Evolutionary conservation across 2,888 invertebrate genomes (phyloP), one percentile per base, ranked within the genome.

Genomic region (Hedychridium roseum): DNA sequence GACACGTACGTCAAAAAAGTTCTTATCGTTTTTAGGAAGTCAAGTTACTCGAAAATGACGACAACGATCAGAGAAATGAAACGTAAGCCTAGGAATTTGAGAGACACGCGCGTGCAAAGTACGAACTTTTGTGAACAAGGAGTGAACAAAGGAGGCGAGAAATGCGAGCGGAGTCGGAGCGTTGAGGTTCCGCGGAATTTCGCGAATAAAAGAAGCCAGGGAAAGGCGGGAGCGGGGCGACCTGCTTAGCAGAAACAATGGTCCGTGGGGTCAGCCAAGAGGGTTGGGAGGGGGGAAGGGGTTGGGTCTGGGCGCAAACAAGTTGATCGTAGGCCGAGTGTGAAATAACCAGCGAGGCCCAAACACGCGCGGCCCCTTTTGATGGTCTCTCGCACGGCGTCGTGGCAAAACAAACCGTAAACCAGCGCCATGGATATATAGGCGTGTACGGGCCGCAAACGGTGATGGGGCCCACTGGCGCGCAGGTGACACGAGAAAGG

Each of bases 271-370:
- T n/a, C n/a, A n/a, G n/a, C n/a, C 21, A 37, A 21, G 12, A 16
- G 12, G 9, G 27, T 7, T 17, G 12, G 20, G 11, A 18, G n/a
- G 16, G 17, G 31, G 16, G 11, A 17, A 37, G 12, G 21, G 32
- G 53, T 41, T 51, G 43, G 50, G 43, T 48, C 38, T 39, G 50
- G 48, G 50, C 41, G 46, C 50, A 51, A 64, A 63, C 58, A 58
- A 55, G 59, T 54, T 54, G 62, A 63, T 63, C 58, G 57, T 39
- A 63, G 59, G 49, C 57, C 64, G 55, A 68, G 70, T 68, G 70
- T 68, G 66, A 68, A 70, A 70, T 66, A 63, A 65, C 57, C 62
- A 57, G 31, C 21, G 36, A 43, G 16, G 34, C 11, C 39, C 27
- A 42, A 36, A 31, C 11, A 15, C 42, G 31, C 31, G 54, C 56